Percentiles rank a stretch among this genome's conserved stretches.
phyloP scores from a whole-genome alignment of 1,140 invertebrate genomes.

The Solenopsis fugax region DNA sequence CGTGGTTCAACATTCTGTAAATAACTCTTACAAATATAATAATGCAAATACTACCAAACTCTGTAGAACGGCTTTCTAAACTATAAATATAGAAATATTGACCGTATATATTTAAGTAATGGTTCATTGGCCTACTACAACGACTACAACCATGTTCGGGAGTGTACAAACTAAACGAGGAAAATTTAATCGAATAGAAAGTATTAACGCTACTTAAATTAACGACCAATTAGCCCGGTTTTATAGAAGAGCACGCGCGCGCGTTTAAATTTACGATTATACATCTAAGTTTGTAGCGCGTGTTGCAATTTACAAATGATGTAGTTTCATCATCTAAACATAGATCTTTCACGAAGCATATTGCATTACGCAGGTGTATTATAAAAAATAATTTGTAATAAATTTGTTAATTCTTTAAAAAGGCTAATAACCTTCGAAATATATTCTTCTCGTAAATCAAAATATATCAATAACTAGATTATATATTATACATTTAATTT shows the following conservation, averaged over 20 bases:
- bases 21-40: not conserved
- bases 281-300: not conserved
- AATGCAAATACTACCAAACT: slow-evolving; percentile 16
- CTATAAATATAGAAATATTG: not conserved
- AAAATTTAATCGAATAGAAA: slow-evolving; percentile 31
- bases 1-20: not conserved
- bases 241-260: not conserved
- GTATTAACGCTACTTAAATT: slow-evolving; percentile 31
- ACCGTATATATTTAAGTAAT: slow-evolving; percentile 23
- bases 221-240: slow-evolving; percentile 24
- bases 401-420: slow-evolving; percentile 13
- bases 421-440: not conserved
- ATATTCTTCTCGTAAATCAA: not conserved
- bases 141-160: slow-evolving; percentile 8
- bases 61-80: slow-evolving; percentile 31
- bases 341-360: not conserved
- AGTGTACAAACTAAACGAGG: not conserved
- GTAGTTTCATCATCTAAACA: slow-evolving; percentile 1
- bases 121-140: slow-evolving; percentile 30
- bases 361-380: not conserved
- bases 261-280: slow-evolving; percentile 29
- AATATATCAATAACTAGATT: not conserved
- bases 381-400: slow-evolving; percentile 19
- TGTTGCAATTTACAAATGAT: slow-evolving; percentile 3
- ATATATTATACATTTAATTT: not conserved